Percentiles rank a stretch among this genome's conserved stretches.
Conservation (phyloP, 2,797 vertebrate genomes). For the Muraenolepis orangiensis region DNA sequence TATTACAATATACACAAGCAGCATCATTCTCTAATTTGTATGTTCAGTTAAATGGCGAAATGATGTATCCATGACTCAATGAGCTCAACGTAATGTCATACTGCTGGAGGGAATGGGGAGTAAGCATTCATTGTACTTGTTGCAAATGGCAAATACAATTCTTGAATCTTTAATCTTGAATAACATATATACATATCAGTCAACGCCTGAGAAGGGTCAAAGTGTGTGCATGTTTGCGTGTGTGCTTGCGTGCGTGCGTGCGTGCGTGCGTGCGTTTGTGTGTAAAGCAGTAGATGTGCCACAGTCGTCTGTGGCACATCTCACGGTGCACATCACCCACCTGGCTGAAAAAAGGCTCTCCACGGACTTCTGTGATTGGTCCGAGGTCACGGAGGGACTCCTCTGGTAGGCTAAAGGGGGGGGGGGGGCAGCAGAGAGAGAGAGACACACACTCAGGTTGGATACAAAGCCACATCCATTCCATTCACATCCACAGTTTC, state of each 20-base stretch:
- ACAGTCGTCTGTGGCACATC: background rate
- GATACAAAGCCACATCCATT: slow-evolving; percentile 24
- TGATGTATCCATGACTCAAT: no score
- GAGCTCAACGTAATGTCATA: no score
- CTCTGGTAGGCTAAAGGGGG: slow-evolving; percentile 79
- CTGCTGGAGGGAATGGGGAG: no score
- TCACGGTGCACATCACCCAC: slow-evolving; percentile 60
- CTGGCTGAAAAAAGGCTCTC: slow-evolving; percentile 88
- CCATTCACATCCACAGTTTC: no score
- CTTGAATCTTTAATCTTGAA: no score
- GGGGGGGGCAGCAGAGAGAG: slow-evolving; percentile 31
- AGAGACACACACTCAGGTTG: slow-evolving; percentile 13
- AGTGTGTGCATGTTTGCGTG: background rate
- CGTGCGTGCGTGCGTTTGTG: background rate
- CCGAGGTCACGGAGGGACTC: slow-evolving; percentile 78
- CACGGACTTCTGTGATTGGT: slow-evolving; percentile 80
- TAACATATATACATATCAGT: no score
- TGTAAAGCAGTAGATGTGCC: background rate
- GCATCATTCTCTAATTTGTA: no score
- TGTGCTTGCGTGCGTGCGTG: background rate
- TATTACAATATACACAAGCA: no score
- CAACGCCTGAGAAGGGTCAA: no score
- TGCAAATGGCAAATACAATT: no score
- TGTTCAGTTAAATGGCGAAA: no score
- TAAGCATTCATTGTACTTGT: no score